These are phyloP conservation scores for Amaurobius ferox DNA, from an alignment of 2,888 invertebrate genomes.

Conservation along the genomic window DNA sequence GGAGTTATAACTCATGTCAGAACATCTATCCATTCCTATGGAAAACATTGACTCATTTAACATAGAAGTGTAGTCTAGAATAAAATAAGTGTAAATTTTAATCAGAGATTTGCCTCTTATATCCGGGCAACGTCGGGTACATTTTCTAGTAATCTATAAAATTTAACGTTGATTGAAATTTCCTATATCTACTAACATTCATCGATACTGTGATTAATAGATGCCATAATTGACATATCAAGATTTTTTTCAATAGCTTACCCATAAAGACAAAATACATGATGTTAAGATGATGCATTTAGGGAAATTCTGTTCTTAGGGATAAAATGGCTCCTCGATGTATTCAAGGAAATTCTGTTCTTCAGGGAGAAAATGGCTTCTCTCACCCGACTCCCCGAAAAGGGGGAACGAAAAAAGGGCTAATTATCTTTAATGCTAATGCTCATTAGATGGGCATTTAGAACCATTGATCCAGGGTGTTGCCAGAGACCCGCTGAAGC, in stretches of 20 bases:
- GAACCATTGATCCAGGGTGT: constrained; percentile 60
- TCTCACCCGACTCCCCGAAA: not conserved
- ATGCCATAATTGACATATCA: no score
- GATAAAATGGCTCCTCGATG: constrained; percentile 31
- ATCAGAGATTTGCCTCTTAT: no score
- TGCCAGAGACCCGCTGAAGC: constrained; percentile 29
- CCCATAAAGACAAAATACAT: not conserved
- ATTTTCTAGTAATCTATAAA: no score
- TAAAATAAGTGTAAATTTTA: no score
- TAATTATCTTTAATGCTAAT: constrained; percentile 65
- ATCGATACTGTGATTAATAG: no score
- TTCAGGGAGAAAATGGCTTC: constrained; percentile 38
- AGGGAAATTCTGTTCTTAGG: constrained; percentile 22
- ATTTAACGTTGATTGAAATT: no score
- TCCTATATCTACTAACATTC: no score
- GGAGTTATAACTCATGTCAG: no score
- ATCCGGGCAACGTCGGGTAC: no score
- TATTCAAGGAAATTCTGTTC: constrained; percentile 14
- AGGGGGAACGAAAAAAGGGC: constrained; percentile 31
- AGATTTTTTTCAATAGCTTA: not conserved
- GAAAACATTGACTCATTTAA: no score
- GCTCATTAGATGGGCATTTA: constrained; percentile 67
- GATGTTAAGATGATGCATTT: not conserved
- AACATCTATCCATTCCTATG: no score
- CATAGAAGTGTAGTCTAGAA: no score